Percentiles rank a stretch among this genome's conserved stretches.
phyloP scores from a whole-genome alignment of 2,113 vertebrate genomes.

The Ploceus nigricollis region DNA sequence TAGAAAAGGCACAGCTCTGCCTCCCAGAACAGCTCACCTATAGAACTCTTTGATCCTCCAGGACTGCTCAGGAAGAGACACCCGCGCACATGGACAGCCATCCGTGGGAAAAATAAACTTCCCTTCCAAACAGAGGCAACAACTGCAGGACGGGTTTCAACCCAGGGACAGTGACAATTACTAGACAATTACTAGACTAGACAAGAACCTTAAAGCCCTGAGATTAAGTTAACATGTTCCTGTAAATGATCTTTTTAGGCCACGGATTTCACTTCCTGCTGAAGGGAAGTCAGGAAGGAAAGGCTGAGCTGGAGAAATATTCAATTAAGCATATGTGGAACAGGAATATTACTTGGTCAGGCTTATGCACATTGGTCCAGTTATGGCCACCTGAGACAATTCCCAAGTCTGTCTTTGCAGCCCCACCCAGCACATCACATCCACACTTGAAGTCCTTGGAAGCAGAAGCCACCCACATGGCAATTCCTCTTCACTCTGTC shows the following conservation, averaged over 20 bases:
- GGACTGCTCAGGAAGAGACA: neutral
- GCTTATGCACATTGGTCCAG: neutral
- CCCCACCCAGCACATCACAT: neutral
- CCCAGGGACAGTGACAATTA: neutral
- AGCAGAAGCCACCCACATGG: neutral
- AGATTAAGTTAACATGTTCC: neutral
- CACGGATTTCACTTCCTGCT: neutral
- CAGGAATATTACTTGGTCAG: neutral
- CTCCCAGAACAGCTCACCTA: neutral
- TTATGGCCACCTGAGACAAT: neutral
- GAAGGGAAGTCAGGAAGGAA: neutral
- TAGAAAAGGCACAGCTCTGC: neutral
- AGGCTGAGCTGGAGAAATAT: neutral
- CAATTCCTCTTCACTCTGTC: neutral
- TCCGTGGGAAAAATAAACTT: rapidly evolving
- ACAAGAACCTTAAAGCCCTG: too few relatives aligned
- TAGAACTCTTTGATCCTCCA: neutral
- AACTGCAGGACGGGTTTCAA: neutral
- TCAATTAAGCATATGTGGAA: neutral
- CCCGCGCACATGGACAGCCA: neutral
- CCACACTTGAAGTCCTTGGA: neutral
- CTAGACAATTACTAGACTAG: too few relatives aligned
- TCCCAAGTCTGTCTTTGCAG: neutral
- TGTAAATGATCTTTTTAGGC: neutral
- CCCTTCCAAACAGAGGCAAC: neutral